These are phyloP conservation scores for Drosophila melanosoma DNA, from an alignment of 2,888 invertebrate genomes.

Conservation along the genomic window DNA sequence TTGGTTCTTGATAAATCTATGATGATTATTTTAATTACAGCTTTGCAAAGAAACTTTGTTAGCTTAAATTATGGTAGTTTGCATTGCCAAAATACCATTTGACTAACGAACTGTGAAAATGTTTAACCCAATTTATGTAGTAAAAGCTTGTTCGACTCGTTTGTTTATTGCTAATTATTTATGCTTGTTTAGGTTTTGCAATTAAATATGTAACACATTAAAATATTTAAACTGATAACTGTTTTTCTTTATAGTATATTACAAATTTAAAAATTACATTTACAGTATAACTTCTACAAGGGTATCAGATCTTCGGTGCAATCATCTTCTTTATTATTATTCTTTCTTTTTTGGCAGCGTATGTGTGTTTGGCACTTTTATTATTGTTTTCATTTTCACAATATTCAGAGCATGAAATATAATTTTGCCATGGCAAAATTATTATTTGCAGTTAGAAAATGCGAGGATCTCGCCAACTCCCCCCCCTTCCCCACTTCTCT, in stretches of 20 bases:
- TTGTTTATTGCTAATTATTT: conserved; percentile 68
- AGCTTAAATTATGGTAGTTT: conserved; percentile 1
- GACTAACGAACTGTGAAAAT: conserved; percentile 43
- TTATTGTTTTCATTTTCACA: conserved; percentile 63
- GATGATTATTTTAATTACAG: background rate
- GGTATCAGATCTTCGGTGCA: conserved; percentile 3
- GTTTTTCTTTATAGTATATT: background rate
- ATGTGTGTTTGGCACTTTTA: conserved; percentile 50
- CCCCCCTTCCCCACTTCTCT: background rate
- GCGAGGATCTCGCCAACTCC: conserved; percentile 35
- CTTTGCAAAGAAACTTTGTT: background rate
- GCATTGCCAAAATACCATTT: conserved; percentile 32
- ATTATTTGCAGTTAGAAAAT: conserved; percentile 78
- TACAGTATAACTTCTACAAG: background rate
- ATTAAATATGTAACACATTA: background rate
- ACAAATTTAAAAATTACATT: background rate
- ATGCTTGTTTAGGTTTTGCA: background rate
- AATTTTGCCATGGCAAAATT: conserved; percentile 68
- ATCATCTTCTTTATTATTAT: conserved; percentile 9
- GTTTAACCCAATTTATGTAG: conserved; percentile 38
- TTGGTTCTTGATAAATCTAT: background rate
- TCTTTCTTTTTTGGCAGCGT: conserved; percentile 20
- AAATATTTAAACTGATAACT: background rate
- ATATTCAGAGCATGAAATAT: conserved; percentile 78
- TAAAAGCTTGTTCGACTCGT: conserved; percentile 33